Conservation (phyloP, 2,888 invertebrate genomes). For the Caenorhabditis sp. region DNA sequence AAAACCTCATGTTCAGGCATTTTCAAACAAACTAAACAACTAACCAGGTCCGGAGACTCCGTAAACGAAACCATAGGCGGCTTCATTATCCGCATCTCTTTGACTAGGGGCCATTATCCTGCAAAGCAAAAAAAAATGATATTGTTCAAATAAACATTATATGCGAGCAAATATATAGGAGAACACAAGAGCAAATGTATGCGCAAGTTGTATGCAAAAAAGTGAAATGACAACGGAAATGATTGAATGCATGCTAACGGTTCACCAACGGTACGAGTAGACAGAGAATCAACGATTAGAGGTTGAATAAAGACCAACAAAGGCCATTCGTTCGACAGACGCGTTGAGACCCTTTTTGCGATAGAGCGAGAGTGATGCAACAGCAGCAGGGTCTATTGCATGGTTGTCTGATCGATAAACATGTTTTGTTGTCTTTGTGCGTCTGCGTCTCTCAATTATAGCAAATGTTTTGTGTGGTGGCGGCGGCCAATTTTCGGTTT, state of each 20-base stretch:
- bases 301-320: constrained; percentile 18
- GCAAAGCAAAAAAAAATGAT: constrained; percentile 1
- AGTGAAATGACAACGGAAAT: background rate
- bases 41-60: constrained; percentile 77
- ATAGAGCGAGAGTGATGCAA: background rate
- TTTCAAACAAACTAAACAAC: background rate
- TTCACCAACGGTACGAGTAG: constrained; percentile 4
- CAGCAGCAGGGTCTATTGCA: background rate
- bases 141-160: constrained; percentile 1
- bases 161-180: background rate
- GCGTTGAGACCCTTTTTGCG: constrained; percentile 6
- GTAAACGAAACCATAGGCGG: constrained; percentile 19
- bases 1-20: constrained; percentile 28
- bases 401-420: background rate
- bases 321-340: constrained; percentile 8
- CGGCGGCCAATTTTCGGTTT: background rate
- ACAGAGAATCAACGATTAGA: constrained; percentile 14
- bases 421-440: background rate
- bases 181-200: background rate
- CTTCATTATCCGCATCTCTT: constrained; percentile 8
- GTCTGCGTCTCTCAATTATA: background rate
- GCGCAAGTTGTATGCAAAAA: background rate
- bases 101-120: constrained; percentile 23
- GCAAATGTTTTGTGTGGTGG: background rate
- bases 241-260: background rate